Evolutionary conservation across 2,797 vertebrate species (phyloP), one percentile per base, ranked within the genome.

Genomic region (Gallinago solitaria): DNA sequence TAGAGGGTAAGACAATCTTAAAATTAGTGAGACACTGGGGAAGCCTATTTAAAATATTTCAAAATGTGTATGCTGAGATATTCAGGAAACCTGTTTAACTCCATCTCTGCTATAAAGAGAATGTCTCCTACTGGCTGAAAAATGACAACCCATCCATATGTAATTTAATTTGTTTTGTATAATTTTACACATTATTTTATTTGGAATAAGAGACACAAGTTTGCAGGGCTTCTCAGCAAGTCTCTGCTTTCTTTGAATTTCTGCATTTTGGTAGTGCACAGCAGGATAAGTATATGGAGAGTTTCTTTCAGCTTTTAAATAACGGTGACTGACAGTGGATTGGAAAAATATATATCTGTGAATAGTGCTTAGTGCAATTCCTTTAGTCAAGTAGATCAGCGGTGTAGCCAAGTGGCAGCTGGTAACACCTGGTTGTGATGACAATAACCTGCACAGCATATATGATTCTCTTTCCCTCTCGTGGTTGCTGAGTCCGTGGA

Each of bases 1-100:
- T 92, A 79, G 91, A 89, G 94, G 89, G 56, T 93, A 91, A 95
- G 69, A 96, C 73, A 92, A 75, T 82, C 53, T 95, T 71, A 95
- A 95, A 92, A 87, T 91, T 54, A 43, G 57, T 83, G 57, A 96
- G 83, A 51, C 82, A 48, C 45, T 63, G 19, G 83, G 93, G 94
- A 95, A 68, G 11, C 16, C 11, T 63, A 71, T 92, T 93, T 88
- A 76, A 74, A 95, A 35, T 45, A 90, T 93, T 96, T 90, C 33
- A 95, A 90, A 96, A 96, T 65, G 54, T 90, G 33, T 59, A 45
- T 41, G 9, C 75, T 77, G 64, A 95, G 67, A 87, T 90, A 94
- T 41, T 91, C 60, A 82, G 57, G 69, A 77, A 94, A 74, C 21
- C 53, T 85, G 91, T 81, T 83, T 30, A 75, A 93, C 35, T 79